Conservation (phyloP, 2,888 invertebrate species). For the Dynastes tityus region DNA sequence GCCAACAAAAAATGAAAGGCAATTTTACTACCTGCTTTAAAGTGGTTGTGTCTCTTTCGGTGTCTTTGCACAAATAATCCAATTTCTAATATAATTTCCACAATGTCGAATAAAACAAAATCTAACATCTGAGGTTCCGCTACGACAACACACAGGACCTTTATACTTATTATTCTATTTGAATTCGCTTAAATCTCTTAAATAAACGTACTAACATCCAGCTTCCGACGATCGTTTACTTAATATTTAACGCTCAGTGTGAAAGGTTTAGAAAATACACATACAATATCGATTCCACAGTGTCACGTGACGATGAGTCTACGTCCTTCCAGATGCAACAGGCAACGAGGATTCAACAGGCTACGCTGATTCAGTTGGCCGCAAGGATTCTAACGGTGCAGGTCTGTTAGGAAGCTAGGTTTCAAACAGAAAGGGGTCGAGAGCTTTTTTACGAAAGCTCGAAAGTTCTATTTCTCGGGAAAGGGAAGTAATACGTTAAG, state of each 20-base stretch:
- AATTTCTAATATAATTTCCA: no score
- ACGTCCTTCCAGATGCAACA: slow-evolving; percentile 2
- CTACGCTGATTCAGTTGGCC: not conserved
- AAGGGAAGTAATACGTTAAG: no score
- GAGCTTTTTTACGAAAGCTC: not conserved
- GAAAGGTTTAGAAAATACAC: no score
- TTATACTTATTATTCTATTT: not conserved
- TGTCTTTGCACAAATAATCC: no score
- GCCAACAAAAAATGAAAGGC: no score
- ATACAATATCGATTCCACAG: slow-evolving; percentile 5
- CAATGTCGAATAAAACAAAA: not conserved
- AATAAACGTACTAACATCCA: not conserved
- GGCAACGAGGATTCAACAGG: slow-evolving; percentile 20
- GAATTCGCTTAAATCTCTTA: no score
- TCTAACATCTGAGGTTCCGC: not conserved
- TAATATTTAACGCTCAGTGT: no score
- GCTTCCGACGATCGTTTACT: not conserved
- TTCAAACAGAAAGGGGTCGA: no score
- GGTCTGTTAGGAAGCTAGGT: no score
- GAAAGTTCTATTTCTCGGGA: not conserved
- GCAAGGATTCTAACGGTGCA: not conserved
- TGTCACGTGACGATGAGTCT: not conserved
- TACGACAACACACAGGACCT: not conserved
- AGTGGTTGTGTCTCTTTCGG: no score
- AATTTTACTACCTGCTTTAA: no score